A percentile compares a stretch with the other conserved stretches of the same genome.
Evolutionary conservation across 2,888 invertebrate genomes (phyloP).

Genomic region (Lepidocyrtoides sp.): DNA sequence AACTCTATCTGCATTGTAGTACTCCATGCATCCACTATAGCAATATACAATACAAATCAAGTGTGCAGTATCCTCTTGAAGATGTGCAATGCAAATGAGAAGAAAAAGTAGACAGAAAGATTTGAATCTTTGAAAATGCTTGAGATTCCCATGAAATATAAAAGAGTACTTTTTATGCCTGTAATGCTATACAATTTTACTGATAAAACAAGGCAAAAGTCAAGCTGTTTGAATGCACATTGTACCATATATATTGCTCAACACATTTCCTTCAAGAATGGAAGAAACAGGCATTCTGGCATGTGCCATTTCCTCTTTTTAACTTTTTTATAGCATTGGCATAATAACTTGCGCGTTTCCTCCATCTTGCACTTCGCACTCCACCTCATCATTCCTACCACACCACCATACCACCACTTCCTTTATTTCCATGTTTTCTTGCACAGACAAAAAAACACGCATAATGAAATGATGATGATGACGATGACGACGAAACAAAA

Average conservation of each 20-base stretch:
- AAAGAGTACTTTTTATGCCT: not conserved
- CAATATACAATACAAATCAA: too few relatives aligned
- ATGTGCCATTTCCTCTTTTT: slow-evolving; percentile 50
- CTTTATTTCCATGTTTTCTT: slow-evolving; percentile 16
- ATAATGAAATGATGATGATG: slow-evolving; percentile 29
- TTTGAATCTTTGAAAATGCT: slow-evolving; percentile 1
- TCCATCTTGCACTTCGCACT: not conserved
- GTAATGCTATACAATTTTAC: not conserved
- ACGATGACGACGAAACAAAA: slow-evolving; percentile 15
- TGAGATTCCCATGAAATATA: not conserved
- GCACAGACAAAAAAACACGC: not conserved
- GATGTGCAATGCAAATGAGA: slow-evolving; percentile 38
- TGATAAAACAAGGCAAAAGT: slow-evolving; percentile 29
- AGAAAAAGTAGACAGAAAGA: not conserved
- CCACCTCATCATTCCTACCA: not conserved
- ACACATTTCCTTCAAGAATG: not conserved
- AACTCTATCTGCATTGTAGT: not conserved
- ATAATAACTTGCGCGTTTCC: not conserved
- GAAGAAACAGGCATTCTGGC: not conserved
- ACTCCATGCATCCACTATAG: not conserved
- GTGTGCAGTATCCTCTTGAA: too few relatives aligned
- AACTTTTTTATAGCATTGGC: slow-evolving; percentile 18
- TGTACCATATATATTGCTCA: not conserved
- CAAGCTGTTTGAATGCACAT: slow-evolving; percentile 32
- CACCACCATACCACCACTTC: not conserved